phyloP scores from a whole-genome alignment of 2,888 invertebrate species.

The Acronicta aceris region DNA sequence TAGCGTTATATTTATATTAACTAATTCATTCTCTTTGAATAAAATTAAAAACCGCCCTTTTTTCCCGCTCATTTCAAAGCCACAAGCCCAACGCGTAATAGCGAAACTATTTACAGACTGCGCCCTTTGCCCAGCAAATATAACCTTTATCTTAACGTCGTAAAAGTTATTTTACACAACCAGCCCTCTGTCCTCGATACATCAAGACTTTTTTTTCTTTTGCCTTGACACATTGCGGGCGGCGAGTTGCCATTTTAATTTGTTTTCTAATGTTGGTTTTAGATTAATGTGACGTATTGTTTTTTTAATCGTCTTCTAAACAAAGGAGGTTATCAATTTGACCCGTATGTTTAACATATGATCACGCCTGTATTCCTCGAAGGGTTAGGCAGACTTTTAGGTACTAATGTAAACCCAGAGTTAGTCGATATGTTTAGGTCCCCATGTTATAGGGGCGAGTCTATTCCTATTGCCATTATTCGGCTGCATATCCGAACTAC shows the following conservation, averaged over 20 bases:
- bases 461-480: too few relatives aligned
- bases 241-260: conserved; percentile 43
- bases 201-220: conserved; percentile 50
- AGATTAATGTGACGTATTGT: conserved; percentile 8
- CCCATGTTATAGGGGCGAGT: too few relatives aligned
- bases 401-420: too few relatives aligned
- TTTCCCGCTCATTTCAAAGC: conserved; percentile 34
- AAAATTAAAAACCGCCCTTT: conserved; percentile 14
- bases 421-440: too few relatives aligned
- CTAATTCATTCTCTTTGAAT: too few relatives aligned
- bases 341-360: too few relatives aligned
- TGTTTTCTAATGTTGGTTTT: conserved; percentile 28
- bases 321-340: too few relatives aligned
- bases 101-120: conserved; percentile 55
- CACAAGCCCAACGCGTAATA: conserved; percentile 47
- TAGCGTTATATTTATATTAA: too few relatives aligned
- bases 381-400: too few relatives aligned
- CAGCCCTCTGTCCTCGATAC: conserved; percentile 19
- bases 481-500: too few relatives aligned
- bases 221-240: conserved; percentile 49
- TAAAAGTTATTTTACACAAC: conserved; percentile 35
- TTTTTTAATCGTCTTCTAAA: background rate
- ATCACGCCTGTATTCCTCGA: too few relatives aligned
- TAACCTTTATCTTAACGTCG: background rate
- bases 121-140: conserved; percentile 50